phyloP scores from a whole-genome alignment of 2,113 vertebrate genomes.

The Carassius carassius region DNA sequence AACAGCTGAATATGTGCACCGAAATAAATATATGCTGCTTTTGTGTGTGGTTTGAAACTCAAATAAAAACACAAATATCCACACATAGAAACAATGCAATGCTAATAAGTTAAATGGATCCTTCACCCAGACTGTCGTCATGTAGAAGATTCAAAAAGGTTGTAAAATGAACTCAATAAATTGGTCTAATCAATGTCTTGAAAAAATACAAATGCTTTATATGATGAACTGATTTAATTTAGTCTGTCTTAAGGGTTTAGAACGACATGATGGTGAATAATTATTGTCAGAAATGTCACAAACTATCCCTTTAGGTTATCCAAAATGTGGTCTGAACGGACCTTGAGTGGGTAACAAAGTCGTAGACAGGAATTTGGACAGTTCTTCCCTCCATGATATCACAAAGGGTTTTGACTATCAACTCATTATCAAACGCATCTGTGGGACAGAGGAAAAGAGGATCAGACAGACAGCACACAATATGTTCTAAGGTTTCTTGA shows the following conservation, averaged over 20 bases:
- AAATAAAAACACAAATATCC: not conserved
- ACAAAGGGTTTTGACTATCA: conserved; percentile 86
- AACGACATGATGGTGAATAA: not conserved
- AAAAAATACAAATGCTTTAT: not conserved
- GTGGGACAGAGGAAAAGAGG: conserved; percentile 18
- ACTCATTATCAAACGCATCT: conserved; percentile 96
- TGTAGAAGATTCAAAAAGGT: not conserved
- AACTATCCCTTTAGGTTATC: not conserved
- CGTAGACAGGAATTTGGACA: conserved; percentile 91
- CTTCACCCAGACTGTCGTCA: not conserved
- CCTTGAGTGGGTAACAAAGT: conserved; percentile 94
- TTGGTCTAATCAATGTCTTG: not conserved
- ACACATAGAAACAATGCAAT: not conserved
- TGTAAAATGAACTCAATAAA: not conserved
- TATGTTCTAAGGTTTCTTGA: not conserved
- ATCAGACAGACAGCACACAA: conserved; percentile 8
- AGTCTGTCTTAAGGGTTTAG: not conserved
- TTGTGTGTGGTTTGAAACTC: not conserved
- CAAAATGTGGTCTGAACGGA: conserved; percentile 61
- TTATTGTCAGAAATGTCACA: not conserved
- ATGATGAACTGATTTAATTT: not conserved
- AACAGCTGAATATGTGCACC: not conserved
- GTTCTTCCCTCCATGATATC: conserved; percentile 88
- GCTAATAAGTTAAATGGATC: not conserved
- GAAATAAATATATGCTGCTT: not conserved